These are phyloP conservation scores for Pterocles orientalis DNA, from an alignment of 2,113 vertebrate species.

Conservation along the genomic window DNA sequence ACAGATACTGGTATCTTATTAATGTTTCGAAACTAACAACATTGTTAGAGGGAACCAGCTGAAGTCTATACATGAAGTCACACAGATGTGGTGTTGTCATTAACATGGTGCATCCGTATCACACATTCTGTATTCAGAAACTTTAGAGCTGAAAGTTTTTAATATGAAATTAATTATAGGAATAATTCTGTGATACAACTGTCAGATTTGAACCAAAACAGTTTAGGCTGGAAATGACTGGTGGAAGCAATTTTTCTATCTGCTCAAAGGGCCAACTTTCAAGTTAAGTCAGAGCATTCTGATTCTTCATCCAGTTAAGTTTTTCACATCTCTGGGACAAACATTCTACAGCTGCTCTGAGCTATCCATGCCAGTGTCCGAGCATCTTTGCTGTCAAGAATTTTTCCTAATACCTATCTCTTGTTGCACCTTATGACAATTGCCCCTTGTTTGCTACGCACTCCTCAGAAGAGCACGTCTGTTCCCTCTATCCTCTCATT, in stretches of 20 bases:
- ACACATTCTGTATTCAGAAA: not conserved
- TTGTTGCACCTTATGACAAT: not conserved
- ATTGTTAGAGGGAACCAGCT: not conserved
- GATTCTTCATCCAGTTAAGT: not conserved
- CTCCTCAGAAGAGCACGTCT: not conserved
- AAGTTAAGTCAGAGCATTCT: not conserved
- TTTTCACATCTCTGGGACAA: not conserved
- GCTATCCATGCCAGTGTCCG: not conserved
- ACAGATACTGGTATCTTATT: not conserved
- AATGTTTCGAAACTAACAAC: not conserved
- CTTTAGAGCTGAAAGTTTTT: not conserved
- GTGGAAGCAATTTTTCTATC: not conserved
- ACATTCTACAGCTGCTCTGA: not conserved
- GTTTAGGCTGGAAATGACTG: not conserved
- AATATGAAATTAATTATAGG: not conserved
- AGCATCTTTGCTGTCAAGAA: not conserved
- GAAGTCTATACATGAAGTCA: not conserved
- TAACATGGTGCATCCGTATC: not conserved
- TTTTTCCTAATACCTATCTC: not conserved
- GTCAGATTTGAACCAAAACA: not conserved
- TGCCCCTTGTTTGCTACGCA: not conserved
- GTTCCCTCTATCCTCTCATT: not conserved
- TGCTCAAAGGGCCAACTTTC: not conserved
- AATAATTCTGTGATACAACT: not conserved
- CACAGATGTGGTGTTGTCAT: accelerated